Conservation (phyloP, 1,140 invertebrate species). For the Bombus soroeensis region DNA sequence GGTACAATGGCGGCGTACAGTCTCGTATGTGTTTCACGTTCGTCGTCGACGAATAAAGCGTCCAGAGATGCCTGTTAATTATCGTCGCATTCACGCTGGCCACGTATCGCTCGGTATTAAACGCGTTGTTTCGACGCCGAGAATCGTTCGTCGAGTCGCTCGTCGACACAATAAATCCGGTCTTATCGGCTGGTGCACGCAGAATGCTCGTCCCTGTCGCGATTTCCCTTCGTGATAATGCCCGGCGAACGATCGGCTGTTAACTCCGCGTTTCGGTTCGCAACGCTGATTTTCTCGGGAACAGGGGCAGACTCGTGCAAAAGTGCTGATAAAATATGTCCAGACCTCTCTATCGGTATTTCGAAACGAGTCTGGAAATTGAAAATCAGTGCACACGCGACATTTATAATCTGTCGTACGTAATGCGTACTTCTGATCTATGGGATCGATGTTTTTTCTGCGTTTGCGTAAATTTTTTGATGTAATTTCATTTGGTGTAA, state of each 20-base stretch:
- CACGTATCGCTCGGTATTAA: neutral
- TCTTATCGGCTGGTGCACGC: constrained; percentile 37
- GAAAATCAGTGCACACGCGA: neutral
- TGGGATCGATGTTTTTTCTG: neutral
- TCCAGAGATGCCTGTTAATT: constrained; percentile 19
- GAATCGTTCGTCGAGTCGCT: constrained; percentile 22
- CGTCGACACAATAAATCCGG: constrained; percentile 34
- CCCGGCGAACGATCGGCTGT: constrained; percentile 32
- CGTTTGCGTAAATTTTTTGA: too few species aligned
- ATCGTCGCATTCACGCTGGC: neutral
- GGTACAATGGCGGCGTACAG: neutral
- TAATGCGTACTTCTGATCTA: neutral
- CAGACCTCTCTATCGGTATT: neutral
- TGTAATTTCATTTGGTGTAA: too few species aligned
- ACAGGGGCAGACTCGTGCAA: neutral
- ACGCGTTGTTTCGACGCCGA: constrained; percentile 23
- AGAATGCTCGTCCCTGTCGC: constrained; percentile 12
- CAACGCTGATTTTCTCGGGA: neutral
- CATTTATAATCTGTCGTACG: neutral
- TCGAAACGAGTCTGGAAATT: constrained; percentile 6
- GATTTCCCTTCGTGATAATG: constrained; percentile 39
- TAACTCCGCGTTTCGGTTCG: neutral
- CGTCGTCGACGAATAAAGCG: constrained; percentile 1
- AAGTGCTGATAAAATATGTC: constrained; percentile 39
- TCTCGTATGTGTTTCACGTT: neutral